A percentile compares a stretch with the other conserved stretches of the same genome.
Evolutionary conservation across 2,888 invertebrate genomes (phyloP).

Genomic region (Hydroisotoma schaefferi): DNA sequence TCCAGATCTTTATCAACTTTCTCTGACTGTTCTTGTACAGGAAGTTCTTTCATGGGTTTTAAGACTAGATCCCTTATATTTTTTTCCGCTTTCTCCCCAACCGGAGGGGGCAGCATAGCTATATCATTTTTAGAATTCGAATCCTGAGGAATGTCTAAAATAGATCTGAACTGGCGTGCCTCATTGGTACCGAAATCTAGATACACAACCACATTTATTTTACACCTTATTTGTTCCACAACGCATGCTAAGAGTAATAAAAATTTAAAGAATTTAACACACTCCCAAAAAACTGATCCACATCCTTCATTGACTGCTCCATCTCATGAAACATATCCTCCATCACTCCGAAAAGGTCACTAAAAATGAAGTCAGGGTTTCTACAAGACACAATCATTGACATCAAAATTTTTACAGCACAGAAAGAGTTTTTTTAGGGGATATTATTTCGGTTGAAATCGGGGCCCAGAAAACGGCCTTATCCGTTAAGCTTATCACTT

Average conservation of each 20-base stretch:
- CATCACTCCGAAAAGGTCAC: slow-evolving; percentile 15
- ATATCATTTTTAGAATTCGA: too few relatives aligned
- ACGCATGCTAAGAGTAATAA: too few relatives aligned
- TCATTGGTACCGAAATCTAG: too few relatives aligned
- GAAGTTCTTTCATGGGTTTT: slow-evolving; percentile 10
- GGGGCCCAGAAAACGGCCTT: background rate
- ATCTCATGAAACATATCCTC: slow-evolving; percentile 22
- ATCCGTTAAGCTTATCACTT: background rate
- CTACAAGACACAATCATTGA: background rate
- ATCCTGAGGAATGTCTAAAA: too few relatives aligned
- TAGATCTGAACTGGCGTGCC: too few relatives aligned
- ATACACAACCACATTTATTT: too few relatives aligned
- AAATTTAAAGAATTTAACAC: too few relatives aligned
- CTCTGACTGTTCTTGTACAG: background rate
- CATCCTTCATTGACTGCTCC: slow-evolving; percentile 20
- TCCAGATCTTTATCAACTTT: slow-evolving; percentile 20
- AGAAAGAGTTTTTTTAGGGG: background rate
- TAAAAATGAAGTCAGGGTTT: slow-evolving; percentile 5
- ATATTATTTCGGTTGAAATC: background rate
- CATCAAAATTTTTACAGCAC: background rate
- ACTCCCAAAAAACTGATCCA: slow-evolving; percentile 20
- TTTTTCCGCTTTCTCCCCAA: background rate
- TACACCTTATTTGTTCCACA: too few relatives aligned
- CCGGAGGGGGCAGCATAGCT: background rate
- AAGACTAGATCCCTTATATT: slow-evolving; percentile 15